phyloP scores from a whole-genome alignment of 2,113 vertebrate genomes.

The Lophius piscatorius region DNA sequence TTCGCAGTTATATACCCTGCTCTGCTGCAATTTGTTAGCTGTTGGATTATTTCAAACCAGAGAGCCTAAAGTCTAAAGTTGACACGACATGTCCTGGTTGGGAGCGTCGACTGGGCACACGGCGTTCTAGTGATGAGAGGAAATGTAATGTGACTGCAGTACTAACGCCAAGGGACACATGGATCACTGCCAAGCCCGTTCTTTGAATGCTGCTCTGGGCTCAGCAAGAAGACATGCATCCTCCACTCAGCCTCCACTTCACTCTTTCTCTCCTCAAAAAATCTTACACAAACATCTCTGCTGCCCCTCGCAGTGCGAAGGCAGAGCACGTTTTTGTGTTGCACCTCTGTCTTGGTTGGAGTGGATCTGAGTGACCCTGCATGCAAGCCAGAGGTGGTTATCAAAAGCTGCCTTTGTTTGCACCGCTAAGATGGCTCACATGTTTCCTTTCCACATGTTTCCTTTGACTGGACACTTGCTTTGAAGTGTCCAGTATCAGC shows the following conservation, averaged over 20 bases:
- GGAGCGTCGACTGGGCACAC: constrained; percentile 63
- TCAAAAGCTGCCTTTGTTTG: constrained; percentile 63
- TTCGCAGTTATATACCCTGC: constrained; percentile 56
- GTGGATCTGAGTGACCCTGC: constrained; percentile 42
- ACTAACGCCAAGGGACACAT: constrained; percentile 69
- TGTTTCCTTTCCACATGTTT: no score
- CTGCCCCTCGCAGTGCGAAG: constrained; percentile 32
- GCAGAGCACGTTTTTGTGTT: constrained; percentile 54
- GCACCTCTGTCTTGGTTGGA: constrained; percentile 23
- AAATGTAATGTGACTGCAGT: constrained; percentile 75
- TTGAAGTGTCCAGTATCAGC: constrained; percentile 28
- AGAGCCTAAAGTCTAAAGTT: constrained; percentile 66
- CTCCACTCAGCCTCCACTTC: constrained; percentile 8
- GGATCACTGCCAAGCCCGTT: constrained; percentile 60
- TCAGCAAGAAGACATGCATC: constrained; percentile 44
- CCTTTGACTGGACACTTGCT: constrained; percentile 16
- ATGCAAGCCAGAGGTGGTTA: constrained; percentile 58
- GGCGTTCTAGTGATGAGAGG: constrained; percentile 56
- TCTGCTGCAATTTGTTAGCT: constrained; percentile 65
- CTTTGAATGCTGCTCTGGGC: constrained; percentile 60
- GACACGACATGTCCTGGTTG: constrained; percentile 69
- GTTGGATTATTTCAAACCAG: constrained; percentile 57
- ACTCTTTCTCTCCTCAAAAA: constrained; percentile 48
- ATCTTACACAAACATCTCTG: constrained; percentile 55
- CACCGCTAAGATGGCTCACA: constrained; percentile 48